Conservation (phyloP, 2,113 vertebrate genomes). For the Tachysurus fulvidraco region DNA sequence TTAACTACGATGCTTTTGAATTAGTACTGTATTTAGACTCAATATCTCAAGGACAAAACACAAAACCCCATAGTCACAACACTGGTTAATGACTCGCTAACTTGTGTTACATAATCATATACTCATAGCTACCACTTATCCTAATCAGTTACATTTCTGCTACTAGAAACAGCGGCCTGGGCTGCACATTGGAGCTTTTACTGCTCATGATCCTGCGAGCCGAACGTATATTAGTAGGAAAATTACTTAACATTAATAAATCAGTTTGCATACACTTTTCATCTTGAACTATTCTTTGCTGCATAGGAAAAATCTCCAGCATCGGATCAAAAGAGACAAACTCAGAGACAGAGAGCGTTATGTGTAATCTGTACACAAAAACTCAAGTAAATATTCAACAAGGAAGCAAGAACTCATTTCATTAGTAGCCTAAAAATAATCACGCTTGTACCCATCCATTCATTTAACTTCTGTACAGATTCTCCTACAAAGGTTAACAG, state of each 20-base stretch:
- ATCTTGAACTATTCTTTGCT: background rate
- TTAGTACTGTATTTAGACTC: background rate
- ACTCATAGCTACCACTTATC: background rate
- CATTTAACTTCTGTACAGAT: no score
- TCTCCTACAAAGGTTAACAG: no score
- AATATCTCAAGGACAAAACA: background rate
- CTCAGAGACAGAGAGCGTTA: background rate
- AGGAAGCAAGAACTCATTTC: background rate
- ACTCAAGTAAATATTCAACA: no score
- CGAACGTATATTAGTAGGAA: background rate
- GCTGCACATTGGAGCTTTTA: background rate
- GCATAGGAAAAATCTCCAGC: background rate
- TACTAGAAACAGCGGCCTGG: background rate
- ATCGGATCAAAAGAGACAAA: background rate
- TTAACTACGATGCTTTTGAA: background rate
- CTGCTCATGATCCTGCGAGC: background rate
- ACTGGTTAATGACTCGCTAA: background rate
- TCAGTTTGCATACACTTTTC: background rate
- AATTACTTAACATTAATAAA: background rate
- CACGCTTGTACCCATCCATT: no score
- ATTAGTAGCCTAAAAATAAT: background rate
- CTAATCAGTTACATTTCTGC: background rate
- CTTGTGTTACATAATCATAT: background rate
- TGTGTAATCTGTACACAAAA: background rate
- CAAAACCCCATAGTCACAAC: background rate